These are phyloP conservation scores for Caracal caracal DNA, from an alignment of 2,113 vertebrate species.

Conservation along the genomic window DNA sequence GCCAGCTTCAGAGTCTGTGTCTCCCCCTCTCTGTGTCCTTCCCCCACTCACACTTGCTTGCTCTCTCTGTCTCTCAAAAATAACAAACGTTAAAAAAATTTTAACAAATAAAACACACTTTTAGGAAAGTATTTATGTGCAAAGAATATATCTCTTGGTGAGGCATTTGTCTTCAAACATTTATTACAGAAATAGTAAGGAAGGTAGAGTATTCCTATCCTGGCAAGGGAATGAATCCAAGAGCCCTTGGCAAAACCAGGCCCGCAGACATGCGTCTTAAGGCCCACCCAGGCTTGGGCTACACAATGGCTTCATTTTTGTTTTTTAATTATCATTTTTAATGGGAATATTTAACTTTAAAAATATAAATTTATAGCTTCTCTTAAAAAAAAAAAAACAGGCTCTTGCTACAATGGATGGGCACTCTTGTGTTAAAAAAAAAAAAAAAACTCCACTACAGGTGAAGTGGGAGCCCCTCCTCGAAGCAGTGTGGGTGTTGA, in stretches of 20 bases:
- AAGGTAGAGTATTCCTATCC: background rate
- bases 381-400: background rate
- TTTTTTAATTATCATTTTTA: background rate
- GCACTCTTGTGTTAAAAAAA: background rate
- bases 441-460: background rate
- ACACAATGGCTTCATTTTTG: background rate
- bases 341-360: background rate
- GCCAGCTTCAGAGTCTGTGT: no score
- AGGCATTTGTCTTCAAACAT: background rate
- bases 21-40: no score
- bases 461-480: accelerated
- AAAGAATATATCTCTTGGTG: background rate
- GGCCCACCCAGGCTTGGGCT: background rate
- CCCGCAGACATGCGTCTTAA: no score
- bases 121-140: background rate
- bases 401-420: background rate
- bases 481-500: background rate
- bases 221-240: background rate
- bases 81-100: no score
- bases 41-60: no score
- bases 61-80: no score
- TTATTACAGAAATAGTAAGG: background rate
- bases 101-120: background rate
- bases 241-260: accelerated
- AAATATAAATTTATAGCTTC: background rate